Base-by-base conservation (phyloP, 2,797 vertebrate species). In the Limosa lapponica region DNA sequence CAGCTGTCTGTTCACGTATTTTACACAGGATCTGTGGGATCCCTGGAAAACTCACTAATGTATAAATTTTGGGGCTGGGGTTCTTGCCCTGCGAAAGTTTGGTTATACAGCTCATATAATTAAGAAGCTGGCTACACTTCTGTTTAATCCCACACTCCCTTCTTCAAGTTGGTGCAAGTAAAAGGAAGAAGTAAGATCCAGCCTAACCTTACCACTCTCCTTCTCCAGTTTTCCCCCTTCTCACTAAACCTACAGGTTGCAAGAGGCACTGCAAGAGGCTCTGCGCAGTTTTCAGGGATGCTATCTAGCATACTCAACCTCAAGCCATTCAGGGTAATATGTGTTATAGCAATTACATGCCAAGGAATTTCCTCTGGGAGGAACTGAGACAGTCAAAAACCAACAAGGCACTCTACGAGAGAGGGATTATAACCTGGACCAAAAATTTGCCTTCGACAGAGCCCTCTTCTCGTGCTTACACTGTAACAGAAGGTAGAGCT, bases 141-240 rank as follows among this genome's bases (percentile, higher is more conserved):
- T 67, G 27, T 13, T 5, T 64, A 39, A 39, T 61, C 6, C 16
- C 1, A 0, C 14, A 3, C 16, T 36, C 24, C 4, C 4, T 34
- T 34, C 10, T 80, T 70, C 78, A 46, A 22, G 2, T 3, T 41
- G 27, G 13, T 49, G 23, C 11, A 57, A 49, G 12, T 32, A 41
- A 70, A 73, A 51, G n/a, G 22, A 79, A 58, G 17, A 85, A 77
- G 16, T 3, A 36, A 81, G 12, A 36, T 39, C 15, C 11, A 75
- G 8, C 24, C 32, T n/a, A 55, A 74, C 11, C 1, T 25, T 36
- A 28, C 2, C 0, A 0, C 23, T 58, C 9, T 64, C 4, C 8
- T 61, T 36, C 46, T 89, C 17, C 13, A n/a, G 2, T 41, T 86
- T 94, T 27, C 19, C 13, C 8, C 57, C 41, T 77, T 55, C 37